These are phyloP conservation scores for Apoda limacodes DNA, from an alignment of 2,888 invertebrate species.

Conservation along the genomic window DNA sequence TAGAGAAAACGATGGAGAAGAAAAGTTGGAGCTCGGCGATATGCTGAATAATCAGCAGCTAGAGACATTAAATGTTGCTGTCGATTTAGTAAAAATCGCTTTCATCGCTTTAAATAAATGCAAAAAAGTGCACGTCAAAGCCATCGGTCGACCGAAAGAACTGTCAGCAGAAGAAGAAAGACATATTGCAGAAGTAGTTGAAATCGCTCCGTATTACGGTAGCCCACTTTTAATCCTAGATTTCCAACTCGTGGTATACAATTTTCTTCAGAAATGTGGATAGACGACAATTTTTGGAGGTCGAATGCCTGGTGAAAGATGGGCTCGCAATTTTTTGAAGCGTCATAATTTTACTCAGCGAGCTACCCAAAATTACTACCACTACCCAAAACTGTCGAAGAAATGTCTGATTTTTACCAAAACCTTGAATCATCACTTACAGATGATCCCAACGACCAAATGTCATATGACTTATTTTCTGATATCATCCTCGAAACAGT, in stretches of 20 bases:
- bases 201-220: slow-evolving; percentile 17
- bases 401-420: no score
- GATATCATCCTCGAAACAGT: no score
- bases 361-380: slow-evolving; percentile 8
- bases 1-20: no score
- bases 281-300: slow-evolving; percentile 13
- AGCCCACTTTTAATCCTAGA: slow-evolving; percentile 16
- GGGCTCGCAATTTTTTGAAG: slow-evolving; percentile 10
- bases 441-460: no score
- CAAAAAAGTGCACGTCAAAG: slow-evolving; percentile 12
- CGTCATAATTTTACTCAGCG: slow-evolving; percentile 6
- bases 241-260: slow-evolving; percentile 15
- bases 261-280: slow-evolving; percentile 11
- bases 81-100: slow-evolving; percentile 7
- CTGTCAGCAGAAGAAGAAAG: slow-evolving; percentile 15
- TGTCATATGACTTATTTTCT: no score
- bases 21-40: slow-evolving; percentile 7
- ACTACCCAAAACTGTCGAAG: slow-evolving; percentile 2
- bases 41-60: slow-evolving; percentile 5
- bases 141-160: slow-evolving; percentile 15
- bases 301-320: slow-evolving; percentile 14
- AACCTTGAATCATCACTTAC: not conserved
- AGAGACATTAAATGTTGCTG: slow-evolving; percentile 9
- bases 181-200: slow-evolving; percentile 14
- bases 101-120: slow-evolving; percentile 13